Evolutionary conservation across 2,797 vertebrate species (phyloP), one percentile per base, ranked within the genome.

Genomic region (Anisognathus igniventris): DNA sequence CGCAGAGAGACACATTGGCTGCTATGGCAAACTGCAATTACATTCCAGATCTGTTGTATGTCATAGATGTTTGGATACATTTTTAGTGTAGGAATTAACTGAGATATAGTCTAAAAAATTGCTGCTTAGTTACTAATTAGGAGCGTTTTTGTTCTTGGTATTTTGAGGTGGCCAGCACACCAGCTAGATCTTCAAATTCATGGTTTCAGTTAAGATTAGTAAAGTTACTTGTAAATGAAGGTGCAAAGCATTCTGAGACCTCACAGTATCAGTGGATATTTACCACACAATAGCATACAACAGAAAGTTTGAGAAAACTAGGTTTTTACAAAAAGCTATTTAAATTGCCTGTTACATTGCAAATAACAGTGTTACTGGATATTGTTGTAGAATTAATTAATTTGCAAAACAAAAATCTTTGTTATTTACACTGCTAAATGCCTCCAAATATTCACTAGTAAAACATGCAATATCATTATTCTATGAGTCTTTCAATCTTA

Each of bases 71-170:
- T 84, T 91, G 24, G 31, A 56, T 75, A 54, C 4, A 9, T 71
- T 95, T 70, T 97, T 91, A 80, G 93, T 79, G 86, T 60, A 65
- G 68, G 95, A 73, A 96, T 74, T 95, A 97, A 94, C 86, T 88
- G 88, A 56, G 35, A 83, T 42, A 8, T 80, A 90, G 54, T 90
- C 50, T 92, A 86, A 96, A 86, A 92, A 65, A 61, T 30, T 90
- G 48, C 62, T 93, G 77, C 91, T 94, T 95, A 56, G 77, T 95
- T 96, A 75, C 28, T 70, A 37, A 22, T 30, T 15, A 15, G 9
- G 2, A 62, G 1, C 17, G 30, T 24, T 75, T 94, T 94, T 92
- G 25, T 64, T 92, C 31, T 45, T 78, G 33, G 10, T 85, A 64
- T 93, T 95, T 93, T 67, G 70, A 82, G 74, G 71, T 68, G 60